These are phyloP conservation scores for Proteles cristata DNA, from an alignment of 2,113 vertebrate genomes.

Conservation along the genomic window DNA sequence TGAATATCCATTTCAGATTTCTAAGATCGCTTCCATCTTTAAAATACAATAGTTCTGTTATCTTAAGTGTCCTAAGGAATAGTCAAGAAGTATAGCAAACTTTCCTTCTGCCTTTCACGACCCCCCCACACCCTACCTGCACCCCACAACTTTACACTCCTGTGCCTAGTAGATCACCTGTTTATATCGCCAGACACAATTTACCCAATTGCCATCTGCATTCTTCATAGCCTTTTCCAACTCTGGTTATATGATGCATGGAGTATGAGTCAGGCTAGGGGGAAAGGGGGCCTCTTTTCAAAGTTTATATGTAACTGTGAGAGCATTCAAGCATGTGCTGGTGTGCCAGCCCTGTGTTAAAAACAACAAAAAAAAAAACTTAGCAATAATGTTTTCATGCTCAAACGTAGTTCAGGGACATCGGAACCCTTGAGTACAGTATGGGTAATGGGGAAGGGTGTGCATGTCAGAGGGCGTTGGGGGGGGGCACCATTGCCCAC, in stretches of 20 bases:
- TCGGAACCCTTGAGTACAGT: conserved; percentile 62
- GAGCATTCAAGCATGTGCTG: conserved; percentile 82
- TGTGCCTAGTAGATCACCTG: background rate
- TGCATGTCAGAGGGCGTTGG: background rate
- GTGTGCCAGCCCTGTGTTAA: conserved; percentile 78
- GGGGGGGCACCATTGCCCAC: conserved; percentile 52
- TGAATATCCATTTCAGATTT: background rate
- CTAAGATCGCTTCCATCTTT: background rate
- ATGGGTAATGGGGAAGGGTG: background rate
- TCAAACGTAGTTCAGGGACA: conserved; percentile 71
- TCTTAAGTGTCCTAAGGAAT: background rate
- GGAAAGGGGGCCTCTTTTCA: conserved; percentile 78
- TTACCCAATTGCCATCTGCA: conserved; percentile 48
- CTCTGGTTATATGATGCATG: conserved; percentile 56
- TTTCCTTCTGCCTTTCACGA: background rate
- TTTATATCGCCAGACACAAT: conserved; percentile 68
- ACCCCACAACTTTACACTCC: background rate
- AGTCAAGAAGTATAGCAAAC: background rate
- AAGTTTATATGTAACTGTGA: conserved; percentile 71
- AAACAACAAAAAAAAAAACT: background rate
- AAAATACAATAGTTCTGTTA: background rate
- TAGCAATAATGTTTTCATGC: conserved; percentile 80
- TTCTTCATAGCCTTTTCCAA: conserved; percentile 33
- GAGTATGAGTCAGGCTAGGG: background rate
- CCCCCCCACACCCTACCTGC: background rate